phyloP scores from a whole-genome alignment of 2,888 invertebrate genomes.

The Drosophila meridionalis region DNA sequence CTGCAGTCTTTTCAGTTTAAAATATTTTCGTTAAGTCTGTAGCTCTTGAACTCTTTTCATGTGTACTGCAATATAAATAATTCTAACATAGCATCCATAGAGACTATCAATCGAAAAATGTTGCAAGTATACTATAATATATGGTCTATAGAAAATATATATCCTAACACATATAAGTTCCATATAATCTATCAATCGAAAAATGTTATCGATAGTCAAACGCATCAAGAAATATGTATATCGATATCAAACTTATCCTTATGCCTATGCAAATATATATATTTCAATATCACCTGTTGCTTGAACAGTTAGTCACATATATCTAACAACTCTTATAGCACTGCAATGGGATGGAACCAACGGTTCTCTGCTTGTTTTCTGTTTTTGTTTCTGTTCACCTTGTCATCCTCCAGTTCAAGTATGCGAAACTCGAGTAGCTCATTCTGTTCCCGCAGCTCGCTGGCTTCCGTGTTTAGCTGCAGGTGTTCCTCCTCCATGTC shows the following conservation, averaged over 20 bases:
- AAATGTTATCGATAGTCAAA: neutral
- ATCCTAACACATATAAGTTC: too few species aligned
- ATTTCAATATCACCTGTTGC: too few species aligned
- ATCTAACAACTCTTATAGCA: neutral
- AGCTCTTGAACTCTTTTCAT: neutral
- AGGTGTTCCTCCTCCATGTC: conserved; percentile 86
- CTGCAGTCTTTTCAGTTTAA: neutral
- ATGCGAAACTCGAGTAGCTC: conserved; percentile 92
- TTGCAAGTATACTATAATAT: too few species aligned
- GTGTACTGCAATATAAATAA: neutral
- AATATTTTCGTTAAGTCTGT: too few species aligned
- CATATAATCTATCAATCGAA: too few species aligned
- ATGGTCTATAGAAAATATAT: too few species aligned
- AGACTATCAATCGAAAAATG: neutral
- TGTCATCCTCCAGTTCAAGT: conserved; percentile 90
- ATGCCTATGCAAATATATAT: too few species aligned
- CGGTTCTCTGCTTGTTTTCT: neutral
- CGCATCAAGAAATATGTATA: neutral
- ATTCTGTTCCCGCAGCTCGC: conserved; percentile 91
- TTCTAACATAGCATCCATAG: neutral
- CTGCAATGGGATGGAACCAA: neutral
- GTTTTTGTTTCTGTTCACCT: conserved; percentile 72
- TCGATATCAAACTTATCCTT: neutral
- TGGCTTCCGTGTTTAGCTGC: conserved; percentile 88
- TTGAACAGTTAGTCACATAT: neutral